These are phyloP conservation scores for Cryptomyrus ogoouensis DNA, from an alignment of 2,113 vertebrate species.

Conservation along the genomic window DNA sequence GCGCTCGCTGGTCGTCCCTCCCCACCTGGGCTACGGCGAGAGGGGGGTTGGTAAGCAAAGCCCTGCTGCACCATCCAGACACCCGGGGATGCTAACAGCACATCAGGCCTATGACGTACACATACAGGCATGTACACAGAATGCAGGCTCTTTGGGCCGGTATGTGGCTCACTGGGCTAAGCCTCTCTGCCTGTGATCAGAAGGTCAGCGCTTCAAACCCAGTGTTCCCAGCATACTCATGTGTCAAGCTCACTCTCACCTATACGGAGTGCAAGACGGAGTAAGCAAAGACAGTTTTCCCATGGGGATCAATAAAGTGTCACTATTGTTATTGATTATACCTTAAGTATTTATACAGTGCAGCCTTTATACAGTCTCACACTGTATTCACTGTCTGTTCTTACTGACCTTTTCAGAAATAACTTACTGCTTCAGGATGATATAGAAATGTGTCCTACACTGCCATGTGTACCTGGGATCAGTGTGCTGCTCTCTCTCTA, in stretches of 20 bases:
- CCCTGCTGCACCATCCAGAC: not conserved
- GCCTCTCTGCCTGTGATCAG: not conserved
- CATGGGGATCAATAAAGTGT: not conserved
- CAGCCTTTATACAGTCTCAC: not conserved
- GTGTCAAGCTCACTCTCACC: not conserved
- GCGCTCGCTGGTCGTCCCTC: conserved; percentile 77
- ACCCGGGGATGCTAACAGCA: not conserved
- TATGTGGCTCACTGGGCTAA: not conserved
- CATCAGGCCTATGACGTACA: not conserved
- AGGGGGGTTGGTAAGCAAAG: conserved; percentile 82
- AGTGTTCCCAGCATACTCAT: not conserved
- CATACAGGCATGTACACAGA: not conserved
- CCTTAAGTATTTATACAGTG: not conserved
- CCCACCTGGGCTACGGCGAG: conserved; percentile 91
- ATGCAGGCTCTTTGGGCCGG: not conserved
- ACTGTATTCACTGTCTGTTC: not conserved
- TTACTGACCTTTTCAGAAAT: not conserved
- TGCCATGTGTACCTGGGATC: not conserved
- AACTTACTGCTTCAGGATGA: not conserved
- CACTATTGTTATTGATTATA: not conserved
- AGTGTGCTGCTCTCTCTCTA: not conserved
- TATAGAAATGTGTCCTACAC: not conserved
- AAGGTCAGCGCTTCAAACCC: not conserved
- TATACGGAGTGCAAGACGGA: not conserved
- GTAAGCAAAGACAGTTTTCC: not conserved